Percentiles rank a stretch among this genome's conserved stretches.
These are phyloP conservation scores for Drosophila robusta DNA, from an alignment of 2,888 invertebrate genomes.

Conservation along the genomic window DNA sequence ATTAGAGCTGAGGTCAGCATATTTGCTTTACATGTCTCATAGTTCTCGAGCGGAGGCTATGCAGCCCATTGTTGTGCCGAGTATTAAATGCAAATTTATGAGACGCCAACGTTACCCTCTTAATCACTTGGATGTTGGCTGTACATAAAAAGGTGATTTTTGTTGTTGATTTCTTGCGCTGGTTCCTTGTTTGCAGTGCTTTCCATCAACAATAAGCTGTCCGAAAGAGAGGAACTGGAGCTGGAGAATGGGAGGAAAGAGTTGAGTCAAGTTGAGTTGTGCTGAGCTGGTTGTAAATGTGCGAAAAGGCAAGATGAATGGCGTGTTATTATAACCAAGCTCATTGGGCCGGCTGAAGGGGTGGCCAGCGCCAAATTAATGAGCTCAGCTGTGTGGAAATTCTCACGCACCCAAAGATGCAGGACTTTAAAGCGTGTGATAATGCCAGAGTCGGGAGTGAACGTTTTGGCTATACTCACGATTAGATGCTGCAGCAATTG, in stretches of 20 bases:
- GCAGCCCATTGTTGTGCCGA: conserved; percentile 7
- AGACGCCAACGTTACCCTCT: conserved; percentile 31
- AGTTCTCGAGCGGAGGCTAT: neutral
- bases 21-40: neutral
- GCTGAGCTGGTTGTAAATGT: conserved; percentile 63
- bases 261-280: conserved; percentile 16
- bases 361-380: conserved; percentile 22
- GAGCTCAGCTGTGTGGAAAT: conserved; percentile 28
- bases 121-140: conserved; percentile 46
- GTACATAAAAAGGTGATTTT: conserved; percentile 22
- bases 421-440: neutral
- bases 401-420: conserved; percentile 6
- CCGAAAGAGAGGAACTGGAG: neutral
- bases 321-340: conserved; percentile 62
- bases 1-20: conserved; percentile 33
- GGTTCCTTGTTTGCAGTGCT: conserved; percentile 14
- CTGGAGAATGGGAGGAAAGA: conserved; percentile 8
- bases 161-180: neutral
- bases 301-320: conserved; percentile 70
- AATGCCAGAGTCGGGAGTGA: neutral
- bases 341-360: conserved; percentile 21
- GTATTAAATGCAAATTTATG: conserved; percentile 48
- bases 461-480: neutral
- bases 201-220: conserved; percentile 31
- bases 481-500: neutral